Conservation (phyloP, 2,797 vertebrate species). For the Neomorphus geoffroyi region DNA sequence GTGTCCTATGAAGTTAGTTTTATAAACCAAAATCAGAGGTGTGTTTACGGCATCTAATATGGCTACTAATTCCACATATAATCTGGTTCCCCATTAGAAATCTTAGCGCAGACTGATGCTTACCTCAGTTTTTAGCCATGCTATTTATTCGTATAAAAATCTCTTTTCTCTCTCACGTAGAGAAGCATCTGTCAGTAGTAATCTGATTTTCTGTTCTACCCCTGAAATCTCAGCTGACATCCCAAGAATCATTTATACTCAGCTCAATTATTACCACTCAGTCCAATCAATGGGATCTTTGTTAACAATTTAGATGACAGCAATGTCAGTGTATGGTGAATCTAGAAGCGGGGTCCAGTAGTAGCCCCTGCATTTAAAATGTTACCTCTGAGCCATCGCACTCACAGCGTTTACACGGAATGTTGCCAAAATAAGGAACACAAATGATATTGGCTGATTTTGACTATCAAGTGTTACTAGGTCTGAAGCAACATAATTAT, state of each 20-base stretch:
- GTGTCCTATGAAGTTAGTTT: neutral
- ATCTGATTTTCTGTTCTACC: neutral
- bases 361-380: neutral
- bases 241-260: neutral
- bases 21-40: neutral
- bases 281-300: neutral
- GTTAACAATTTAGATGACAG: neutral
- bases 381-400: neutral
- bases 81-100: neutral
- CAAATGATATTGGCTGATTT: too few species aligned
- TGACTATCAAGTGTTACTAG: neutral
- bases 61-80: neutral
- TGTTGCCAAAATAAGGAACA: neutral
- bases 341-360: neutral
- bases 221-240: neutral
- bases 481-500: neutral
- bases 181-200: neutral
- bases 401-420: neutral
- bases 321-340: accelerated
- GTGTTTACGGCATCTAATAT: neutral
- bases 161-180: neutral
- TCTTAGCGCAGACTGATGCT: neutral
- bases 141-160: neutral
- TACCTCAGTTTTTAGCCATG: neutral
- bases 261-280: neutral